Percentiles rank a stretch among this genome's conserved stretches.
phyloP scores from a whole-genome alignment of 2,797 vertebrate species.

The Salmo trutta region DNA sequence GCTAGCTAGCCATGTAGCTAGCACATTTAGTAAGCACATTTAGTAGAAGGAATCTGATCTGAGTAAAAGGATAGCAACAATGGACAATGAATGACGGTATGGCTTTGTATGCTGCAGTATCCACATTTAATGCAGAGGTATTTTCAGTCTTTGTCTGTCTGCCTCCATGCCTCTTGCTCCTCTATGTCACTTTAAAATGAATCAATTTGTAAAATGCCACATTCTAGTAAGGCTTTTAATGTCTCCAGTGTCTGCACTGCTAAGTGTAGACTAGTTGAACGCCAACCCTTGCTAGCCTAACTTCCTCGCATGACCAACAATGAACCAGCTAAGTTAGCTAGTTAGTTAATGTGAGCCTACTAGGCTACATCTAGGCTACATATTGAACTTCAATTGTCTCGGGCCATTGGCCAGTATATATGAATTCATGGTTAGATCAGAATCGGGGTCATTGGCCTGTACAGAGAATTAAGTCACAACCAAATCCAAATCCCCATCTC shows the following conservation, averaged over 20 bases:
- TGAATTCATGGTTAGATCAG: no score
- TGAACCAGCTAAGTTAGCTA: no score
- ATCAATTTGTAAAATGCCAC: constrained; percentile 63
- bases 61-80: constrained; percentile 40
- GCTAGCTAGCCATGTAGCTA: constrained; percentile 17
- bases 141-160: constrained; percentile 1
- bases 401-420: no score
- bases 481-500: no score
- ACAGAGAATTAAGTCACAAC: no score
- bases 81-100: constrained; percentile 31
- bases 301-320: no score
- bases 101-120: constrained; percentile 13
- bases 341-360: no score
- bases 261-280: constrained; percentile 38
- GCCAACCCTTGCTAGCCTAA: no score
- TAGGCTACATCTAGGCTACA: no score
- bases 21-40: not conserved
- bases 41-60: constrained; percentile 45
- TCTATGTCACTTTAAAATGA: constrained; percentile 43
- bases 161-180: constrained; percentile 28
- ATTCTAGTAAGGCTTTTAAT: constrained; percentile 69
- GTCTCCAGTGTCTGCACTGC: constrained; percentile 64
- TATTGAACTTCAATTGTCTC: no score
- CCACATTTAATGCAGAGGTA: not conserved
- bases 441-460: no score